Evolutionary conservation across 1,140 invertebrate species (phyloP), one percentile per base, ranked within the genome.

Genomic region (Drosophila eugracilis): DNA sequence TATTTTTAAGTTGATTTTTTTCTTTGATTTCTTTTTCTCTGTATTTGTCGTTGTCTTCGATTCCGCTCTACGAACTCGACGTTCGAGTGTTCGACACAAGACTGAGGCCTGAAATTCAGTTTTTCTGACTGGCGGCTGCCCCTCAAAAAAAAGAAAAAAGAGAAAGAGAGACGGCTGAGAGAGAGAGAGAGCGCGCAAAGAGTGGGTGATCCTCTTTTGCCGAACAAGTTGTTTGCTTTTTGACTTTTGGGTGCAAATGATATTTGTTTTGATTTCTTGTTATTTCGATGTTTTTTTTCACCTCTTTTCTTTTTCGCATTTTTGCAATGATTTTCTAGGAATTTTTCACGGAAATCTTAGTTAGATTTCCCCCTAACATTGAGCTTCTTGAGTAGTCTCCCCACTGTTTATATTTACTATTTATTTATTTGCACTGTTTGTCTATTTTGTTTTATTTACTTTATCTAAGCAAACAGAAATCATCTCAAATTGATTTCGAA

Each of bases 31-130:
- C n/a, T n/a, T n/a, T n/a, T 65, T 32, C 19, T 21, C n/a, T 62
- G 14, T 48, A 55, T 59, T 22, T 57, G 83, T 75, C 83, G 83
- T 83, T 86, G 83, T 88, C 70, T 86, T 86, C 83, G 83, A 86
- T 57, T 52, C 54, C 81, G 65, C 72, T 73, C 55, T 12, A 39
- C 47, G 77, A 70, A 85, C 81, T 78, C 41, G 44, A 74, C 59
- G 50, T 54, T 60, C 67, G 59, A 70, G 78, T 60, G 69, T 63
- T 88, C 83, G 83, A 86, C 83, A 86, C 83, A 86, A 86, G 81
- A 86, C 83, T 86, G 83, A 81, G 26, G 42, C 34, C 37, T 21
- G 67, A 30, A 21, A 39, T 47, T 53, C 37, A n/a, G 36, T 41
- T 48, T 48, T 26, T 48, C 17, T 41, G 39, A 21, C 50, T 44